Base-by-base conservation (phyloP, 2,797 vertebrate species). In the Picus viridis region DNA sequence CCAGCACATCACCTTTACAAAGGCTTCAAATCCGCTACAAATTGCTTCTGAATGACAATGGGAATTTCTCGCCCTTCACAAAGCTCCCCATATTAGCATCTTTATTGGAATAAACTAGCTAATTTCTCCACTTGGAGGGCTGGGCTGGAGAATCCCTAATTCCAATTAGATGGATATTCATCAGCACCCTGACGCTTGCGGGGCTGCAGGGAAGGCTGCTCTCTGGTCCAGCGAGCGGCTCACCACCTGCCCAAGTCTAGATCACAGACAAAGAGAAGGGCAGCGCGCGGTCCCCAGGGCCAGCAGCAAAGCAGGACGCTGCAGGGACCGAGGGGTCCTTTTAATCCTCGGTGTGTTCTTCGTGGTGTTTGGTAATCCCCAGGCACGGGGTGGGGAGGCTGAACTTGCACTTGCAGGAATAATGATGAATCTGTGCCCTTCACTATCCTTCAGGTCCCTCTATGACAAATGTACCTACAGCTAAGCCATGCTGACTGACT, bases 41-140 rank as follows among this genome's bases (percentile, higher is more conserved):
- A 97, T 96, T 96, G 96, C 94, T 97, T 84, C 86, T 93, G 95
- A 93, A 90, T 95, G 91, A 96, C 70, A 91, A 93, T 83, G 71
- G 88, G 79, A 95, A 89, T 87, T 81, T 92, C 87, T 93, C 7
- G 10, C 89, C 90, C 56, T 89, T 78, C 73, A 63, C 93, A 95
- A 91, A 95, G 89, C 73, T 53, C 29, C 79, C 56, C 15, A 36
- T 77, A 93, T 95, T 94, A 89, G 86, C 83, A 93, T 96, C 92
- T 95, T 97, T 93, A 94, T 96, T 91, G 89, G 92, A 96, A 96
- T 47, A 80, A 90, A 94, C 82, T 43, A 65, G 32, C 78, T 74
- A 83, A 81, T 92, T 96, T 94, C 90, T 94, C 88, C 77, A 36
- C 90, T 86, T 30, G 73, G 47, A 90, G 41, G 68, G 56, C 43